phyloP scores from a whole-genome alignment of 1,140 invertebrate genomes.

The Diuraphis noxia region DNA sequence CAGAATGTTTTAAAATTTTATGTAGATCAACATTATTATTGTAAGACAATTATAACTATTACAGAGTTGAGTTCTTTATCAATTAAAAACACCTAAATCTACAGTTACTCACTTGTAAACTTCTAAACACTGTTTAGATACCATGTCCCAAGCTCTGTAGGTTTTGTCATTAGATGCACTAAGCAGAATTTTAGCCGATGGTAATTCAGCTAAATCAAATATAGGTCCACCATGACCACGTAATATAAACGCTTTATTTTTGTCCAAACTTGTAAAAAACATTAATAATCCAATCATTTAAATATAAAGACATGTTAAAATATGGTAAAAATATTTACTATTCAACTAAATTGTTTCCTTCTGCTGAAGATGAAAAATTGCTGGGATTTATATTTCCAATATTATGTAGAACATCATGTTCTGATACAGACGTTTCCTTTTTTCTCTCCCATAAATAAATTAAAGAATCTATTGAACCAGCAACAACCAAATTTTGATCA shows the following conservation, averaged over 20 bases:
- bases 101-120: constrained; percentile 13
- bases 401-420: background rate
- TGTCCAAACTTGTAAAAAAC: background rate
- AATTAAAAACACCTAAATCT: background rate
- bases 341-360: background rate
- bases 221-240: constrained; percentile 37
- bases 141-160: constrained; percentile 24
- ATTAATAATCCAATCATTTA: background rate
- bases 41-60: background rate
- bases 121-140: constrained; percentile 8
- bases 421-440: background rate
- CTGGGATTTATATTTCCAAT: background rate
- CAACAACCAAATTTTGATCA: background rate
- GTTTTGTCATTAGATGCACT: constrained; percentile 28
- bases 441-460: constrained; percentile 40
- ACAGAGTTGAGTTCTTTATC: background rate
- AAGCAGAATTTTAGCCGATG: background rate
- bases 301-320: background rate
- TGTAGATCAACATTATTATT: background rate
- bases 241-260: background rate
- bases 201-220: constrained; percentile 40
- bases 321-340: constrained; percentile 5
- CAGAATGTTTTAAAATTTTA: too few relatives aligned
- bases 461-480: constrained; percentile 35
- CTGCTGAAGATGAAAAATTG: background rate